Conservation (phyloP, 2,888 invertebrate genomes). For the Andrena chrysosceles region DNA sequence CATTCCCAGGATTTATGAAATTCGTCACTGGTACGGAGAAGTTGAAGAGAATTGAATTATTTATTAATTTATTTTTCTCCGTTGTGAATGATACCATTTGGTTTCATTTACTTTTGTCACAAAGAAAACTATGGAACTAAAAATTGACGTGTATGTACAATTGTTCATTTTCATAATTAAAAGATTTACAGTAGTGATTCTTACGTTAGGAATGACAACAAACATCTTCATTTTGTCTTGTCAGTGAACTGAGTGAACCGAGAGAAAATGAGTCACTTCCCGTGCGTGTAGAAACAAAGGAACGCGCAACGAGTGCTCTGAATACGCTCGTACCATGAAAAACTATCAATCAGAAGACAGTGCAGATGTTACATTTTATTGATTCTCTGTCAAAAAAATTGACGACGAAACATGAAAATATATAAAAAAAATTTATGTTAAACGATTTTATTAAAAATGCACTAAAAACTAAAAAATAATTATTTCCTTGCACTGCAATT, state of each 20-base stretch:
- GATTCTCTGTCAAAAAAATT: background rate
- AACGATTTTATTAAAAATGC: too few species aligned
- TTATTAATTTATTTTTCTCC: too few species aligned
- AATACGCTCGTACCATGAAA: conserved; percentile 23
- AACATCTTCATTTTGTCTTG: conserved; percentile 31
- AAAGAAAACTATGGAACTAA: too few species aligned
- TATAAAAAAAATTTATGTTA: too few species aligned
- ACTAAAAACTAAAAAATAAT: too few species aligned
- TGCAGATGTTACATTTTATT: background rate
- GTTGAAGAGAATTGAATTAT: too few species aligned
- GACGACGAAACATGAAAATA: too few species aligned
- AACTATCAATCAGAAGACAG: background rate
- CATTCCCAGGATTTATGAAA: background rate
- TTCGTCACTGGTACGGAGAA: too few species aligned
- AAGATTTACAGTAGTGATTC: conserved; percentile 12
- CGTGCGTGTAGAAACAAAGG: conserved; percentile 46
- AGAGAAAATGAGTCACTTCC: conserved; percentile 61
- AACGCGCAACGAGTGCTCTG: conserved; percentile 31
- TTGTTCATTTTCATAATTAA: background rate
- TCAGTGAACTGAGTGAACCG: conserved; percentile 38
- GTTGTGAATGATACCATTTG: too few species aligned
- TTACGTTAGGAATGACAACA: conserved; percentile 5
- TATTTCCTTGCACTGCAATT: too few species aligned
- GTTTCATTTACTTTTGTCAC: too few species aligned
- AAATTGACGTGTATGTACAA: too few species aligned